These are phyloP conservation scores for Peromyscus melanophrys DNA, from an alignment of 2,797 vertebrate species.

Conservation along the genomic window DNA sequence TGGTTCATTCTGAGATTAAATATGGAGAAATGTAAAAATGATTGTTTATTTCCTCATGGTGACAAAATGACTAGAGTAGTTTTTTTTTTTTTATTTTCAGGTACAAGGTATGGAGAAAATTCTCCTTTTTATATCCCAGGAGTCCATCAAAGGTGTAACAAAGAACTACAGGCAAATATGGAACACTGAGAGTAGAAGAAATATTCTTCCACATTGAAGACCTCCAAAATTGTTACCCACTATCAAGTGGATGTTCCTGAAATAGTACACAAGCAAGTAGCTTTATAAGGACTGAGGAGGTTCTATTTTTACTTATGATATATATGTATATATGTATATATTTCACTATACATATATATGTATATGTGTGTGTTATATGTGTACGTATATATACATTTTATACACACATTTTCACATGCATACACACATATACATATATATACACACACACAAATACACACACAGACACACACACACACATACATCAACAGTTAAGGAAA, in stretches of 20 bases:
- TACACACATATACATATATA: not conserved
- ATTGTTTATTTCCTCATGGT: not conserved
- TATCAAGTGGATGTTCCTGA: not conserved
- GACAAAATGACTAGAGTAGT: not conserved
- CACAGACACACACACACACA: not conserved
- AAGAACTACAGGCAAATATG: not conserved
- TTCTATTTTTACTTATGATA: not conserved
- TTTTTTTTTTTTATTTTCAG: not conserved
- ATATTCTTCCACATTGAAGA: not conserved
- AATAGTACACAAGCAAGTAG: too few species aligned
- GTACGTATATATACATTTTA: not conserved
- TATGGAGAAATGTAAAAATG: not conserved
- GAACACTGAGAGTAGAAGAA: not conserved
- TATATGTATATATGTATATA: too few species aligned
- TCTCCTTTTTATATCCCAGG: not conserved
- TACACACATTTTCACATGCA: not conserved
- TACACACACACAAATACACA: not conserved
- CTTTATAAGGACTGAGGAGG: not conserved
- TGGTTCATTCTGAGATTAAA: not conserved
- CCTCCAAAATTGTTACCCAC: not conserved
- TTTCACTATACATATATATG: not conserved
- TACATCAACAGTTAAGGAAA: not conserved
- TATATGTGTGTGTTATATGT: not conserved
- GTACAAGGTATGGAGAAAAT: not conserved
- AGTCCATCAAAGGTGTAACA: not conserved